phyloP scores from a whole-genome alignment of 1,140 invertebrate genomes.

The Drosophila chauvacae region DNA sequence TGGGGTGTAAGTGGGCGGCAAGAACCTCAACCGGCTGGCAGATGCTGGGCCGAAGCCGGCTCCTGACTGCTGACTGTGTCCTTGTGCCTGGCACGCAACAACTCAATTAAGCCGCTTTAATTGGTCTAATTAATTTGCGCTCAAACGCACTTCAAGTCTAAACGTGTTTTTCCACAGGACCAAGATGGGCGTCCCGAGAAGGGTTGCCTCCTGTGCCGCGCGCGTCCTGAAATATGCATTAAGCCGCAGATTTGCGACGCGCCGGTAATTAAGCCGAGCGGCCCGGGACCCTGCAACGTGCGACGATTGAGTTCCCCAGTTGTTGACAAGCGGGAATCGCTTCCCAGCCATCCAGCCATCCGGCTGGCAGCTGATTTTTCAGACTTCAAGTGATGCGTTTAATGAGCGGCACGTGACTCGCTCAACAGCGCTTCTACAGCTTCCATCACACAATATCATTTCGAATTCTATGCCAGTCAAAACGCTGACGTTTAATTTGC shows the following conservation, averaged over 20 bases:
- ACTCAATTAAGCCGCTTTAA: conserved; percentile 84
- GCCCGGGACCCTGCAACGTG: conserved; percentile 34
- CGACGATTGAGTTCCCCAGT: conserved; percentile 37
- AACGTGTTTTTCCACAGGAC: conserved; percentile 72
- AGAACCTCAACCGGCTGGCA: conserved; percentile 8
- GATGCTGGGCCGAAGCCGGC: conserved; percentile 18
- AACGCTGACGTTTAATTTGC: conserved; percentile 52
- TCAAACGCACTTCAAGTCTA: conserved; percentile 81
- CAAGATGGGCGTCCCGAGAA: conserved; percentile 44
- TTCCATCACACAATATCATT: conserved; percentile 34
- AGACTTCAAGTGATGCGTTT: conserved; percentile 82
- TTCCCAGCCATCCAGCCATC: conserved; percentile 2
- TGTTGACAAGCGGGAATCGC: conserved; percentile 41
- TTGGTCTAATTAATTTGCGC: conserved; percentile 84
- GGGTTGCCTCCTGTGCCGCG: conserved; percentile 48
- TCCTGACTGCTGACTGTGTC: conserved; percentile 56
- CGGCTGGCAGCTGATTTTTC: conserved; percentile 62
- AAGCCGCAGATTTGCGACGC: conserved; percentile 75
- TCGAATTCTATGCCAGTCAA: conserved; percentile 34
- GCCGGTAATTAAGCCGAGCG: conserved; percentile 69
- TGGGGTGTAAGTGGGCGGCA: conserved; percentile 1
- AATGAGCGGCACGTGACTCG: conserved; percentile 80
- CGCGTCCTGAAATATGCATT: conserved; percentile 71
- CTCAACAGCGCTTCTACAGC: neutral
- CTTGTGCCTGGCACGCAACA: conserved; percentile 73